Evolutionary conservation across 1,140 invertebrate species (phyloP), one percentile per base, ranked within the genome.

Genomic region (Cydia pomonella): DNA sequence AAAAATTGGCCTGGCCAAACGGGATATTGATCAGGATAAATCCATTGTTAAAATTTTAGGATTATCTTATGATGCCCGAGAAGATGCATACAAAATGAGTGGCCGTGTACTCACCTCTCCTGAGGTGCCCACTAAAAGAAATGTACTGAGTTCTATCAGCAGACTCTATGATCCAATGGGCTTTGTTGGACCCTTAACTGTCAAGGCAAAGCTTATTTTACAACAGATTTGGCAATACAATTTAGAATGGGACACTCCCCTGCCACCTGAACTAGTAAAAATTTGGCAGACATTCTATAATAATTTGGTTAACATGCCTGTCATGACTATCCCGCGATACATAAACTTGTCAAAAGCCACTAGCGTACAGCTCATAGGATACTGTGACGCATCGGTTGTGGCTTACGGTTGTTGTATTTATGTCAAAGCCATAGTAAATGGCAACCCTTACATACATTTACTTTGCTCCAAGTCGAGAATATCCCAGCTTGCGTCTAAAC

Each of bases 151-250:
- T 72, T 75, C 47, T 38, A 74, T 84, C 23, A 76, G 75, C 18
- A 78, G 73, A 79, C 76, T 83, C 7, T 84, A 72, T 76, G 83
- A 83, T 74, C 79, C 80, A 10, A 73, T 84, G 72, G 82, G 82
- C 3, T 74, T 82, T 38, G 69, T 75, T 47, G 77, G 77, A 53
- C 80, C 81, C 1, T 38, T 84, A 18, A 33, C 29, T 7, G 29
- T 33, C 29, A 33, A 33, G 29, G 29, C 29, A 29, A 33, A 33
- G 5, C 29, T 80, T n/a, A 63, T 84, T 62, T 75, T 83, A 27
- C 81, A 81, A 75, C 50, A 76, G 72, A 23, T 84, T 18, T 84
- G 81, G 83, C 44, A 38, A 44, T 18, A 59, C 12, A 76, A 84
- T 50, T n/a, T 84, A 25, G 72, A 73, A 16, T 78, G 74, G 77